These are phyloP conservation scores for Erannis defoliaria DNA, from an alignment of 2,888 invertebrate genomes.

Conservation along the genomic window DNA sequence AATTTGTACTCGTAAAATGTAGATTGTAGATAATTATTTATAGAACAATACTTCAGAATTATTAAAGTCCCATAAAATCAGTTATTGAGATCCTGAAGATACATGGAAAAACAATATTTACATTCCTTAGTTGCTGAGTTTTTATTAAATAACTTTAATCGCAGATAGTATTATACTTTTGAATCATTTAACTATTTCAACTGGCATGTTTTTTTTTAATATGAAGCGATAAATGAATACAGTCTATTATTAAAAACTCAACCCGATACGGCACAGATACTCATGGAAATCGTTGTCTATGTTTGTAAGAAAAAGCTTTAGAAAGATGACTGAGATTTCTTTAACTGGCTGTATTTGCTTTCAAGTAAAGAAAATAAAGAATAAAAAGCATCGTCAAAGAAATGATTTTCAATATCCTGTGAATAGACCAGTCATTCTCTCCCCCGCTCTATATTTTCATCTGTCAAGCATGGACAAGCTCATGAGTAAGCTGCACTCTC, in stretches of 20 bases:
- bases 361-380: neutral
- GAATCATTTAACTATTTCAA: neutral
- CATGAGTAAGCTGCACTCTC: conserved; percentile 43
- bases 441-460: conserved; percentile 14
- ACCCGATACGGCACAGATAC: conserved; percentile 35
- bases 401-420: conserved; percentile 7
- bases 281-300: conserved; percentile 47
- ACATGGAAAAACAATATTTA: conserved; percentile 3
- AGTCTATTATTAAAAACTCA: conserved; percentile 40
- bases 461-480: conserved; percentile 52
- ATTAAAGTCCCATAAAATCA: conserved; percentile 19
- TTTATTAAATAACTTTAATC: conserved; percentile 38
- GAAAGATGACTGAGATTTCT: conserved; percentile 14
- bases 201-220: neutral
- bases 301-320: conserved; percentile 39
- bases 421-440: conserved; percentile 21
- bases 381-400: conserved; percentile 7
- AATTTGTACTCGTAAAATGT: conserved; percentile 36
- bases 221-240: conserved; percentile 6
- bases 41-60: neutral
- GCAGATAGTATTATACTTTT: conserved; percentile 19
- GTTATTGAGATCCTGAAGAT: conserved; percentile 35
- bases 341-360: conserved; percentile 5
- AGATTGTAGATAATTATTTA: too few species aligned
- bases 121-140: conserved; percentile 41